A percentile compares a stretch with the other conserved stretches of the same genome.
phyloP scores from a whole-genome alignment of 2,113 vertebrate genomes.

The Melanerpes formicivorus region DNA sequence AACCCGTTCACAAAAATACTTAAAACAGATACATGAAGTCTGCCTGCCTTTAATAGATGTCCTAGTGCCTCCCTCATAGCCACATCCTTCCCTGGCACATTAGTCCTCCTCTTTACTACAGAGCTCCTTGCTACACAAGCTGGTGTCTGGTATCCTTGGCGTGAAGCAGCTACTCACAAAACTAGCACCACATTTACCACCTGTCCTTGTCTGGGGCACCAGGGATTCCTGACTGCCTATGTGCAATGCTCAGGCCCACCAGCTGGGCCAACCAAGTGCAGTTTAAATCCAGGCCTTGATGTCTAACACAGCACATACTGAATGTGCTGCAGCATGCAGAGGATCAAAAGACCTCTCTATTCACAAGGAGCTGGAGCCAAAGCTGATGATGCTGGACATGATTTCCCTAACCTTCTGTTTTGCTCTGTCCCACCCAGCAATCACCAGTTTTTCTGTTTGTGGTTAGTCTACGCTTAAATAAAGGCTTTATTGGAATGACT shows the following conservation, averaged over 20 bases:
- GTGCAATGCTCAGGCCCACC: neutral
- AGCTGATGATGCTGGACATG: neutral
- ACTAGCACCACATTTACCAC: accelerated
- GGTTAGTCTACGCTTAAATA: neutral
- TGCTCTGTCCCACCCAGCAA: neutral
- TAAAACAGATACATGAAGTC: neutral
- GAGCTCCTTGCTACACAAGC: neutral
- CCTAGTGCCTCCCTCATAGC: neutral
- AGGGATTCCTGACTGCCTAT: accelerated
- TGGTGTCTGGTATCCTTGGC: neutral
- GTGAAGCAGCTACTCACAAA: neutral
- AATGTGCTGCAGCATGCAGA: neutral
- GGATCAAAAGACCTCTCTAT: neutral
- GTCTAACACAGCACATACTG: neutral
- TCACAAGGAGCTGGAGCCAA: neutral
- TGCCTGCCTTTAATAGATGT: neutral
- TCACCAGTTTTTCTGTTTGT: neutral
- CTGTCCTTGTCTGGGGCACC: accelerated
- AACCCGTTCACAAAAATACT: neutral
- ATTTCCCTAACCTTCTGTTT: neutral
- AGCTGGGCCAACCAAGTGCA: neutral
- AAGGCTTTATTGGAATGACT: neutral
- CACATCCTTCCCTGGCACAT: neutral
- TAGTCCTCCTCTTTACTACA: neutral
- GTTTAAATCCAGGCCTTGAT: neutral